Evolutionary conservation across 2,797 vertebrate genomes (phyloP).

Genomic region (Allobates femoralis): DNA sequence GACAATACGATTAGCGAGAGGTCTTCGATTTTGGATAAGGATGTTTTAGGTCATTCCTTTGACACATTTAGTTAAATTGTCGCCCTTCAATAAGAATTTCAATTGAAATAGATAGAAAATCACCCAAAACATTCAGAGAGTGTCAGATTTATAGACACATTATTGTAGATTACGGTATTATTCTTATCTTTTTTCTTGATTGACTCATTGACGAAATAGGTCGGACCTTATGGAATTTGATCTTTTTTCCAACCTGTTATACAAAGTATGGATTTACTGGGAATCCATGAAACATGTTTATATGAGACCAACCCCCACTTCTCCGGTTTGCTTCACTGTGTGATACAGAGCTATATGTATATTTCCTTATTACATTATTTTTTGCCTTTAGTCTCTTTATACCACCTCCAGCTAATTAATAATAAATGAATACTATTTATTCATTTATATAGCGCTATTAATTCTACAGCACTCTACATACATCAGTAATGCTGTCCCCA

Average conservation of each 20-base stretch:
- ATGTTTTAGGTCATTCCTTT: background rate
- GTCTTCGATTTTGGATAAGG: background rate
- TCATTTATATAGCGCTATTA: no score
- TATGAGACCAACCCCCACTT: background rate
- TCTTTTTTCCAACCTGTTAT: background rate
- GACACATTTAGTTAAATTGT: background rate
- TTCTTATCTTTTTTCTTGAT: background rate
- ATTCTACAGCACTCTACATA: no score
- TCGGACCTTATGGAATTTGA: background rate
- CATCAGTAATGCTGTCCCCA: no score
- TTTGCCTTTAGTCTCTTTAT: background rate
- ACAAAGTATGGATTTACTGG: background rate
- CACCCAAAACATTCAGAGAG: background rate
- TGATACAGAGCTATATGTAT: background rate
- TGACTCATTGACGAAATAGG: background rate
- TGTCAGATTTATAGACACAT: no score
- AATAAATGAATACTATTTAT: no score
- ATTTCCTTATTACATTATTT: background rate
- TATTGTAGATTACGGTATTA: no score
- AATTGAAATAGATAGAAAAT: background rate
- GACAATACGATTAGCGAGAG: background rate
- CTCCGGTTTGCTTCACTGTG: background rate
- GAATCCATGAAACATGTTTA: background rate
- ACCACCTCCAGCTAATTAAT: background rate
- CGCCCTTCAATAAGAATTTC: background rate